Evolutionary conservation across 23 tunicate species (phyloP).

Genomic region (Botrylloides violaceus): DNA sequence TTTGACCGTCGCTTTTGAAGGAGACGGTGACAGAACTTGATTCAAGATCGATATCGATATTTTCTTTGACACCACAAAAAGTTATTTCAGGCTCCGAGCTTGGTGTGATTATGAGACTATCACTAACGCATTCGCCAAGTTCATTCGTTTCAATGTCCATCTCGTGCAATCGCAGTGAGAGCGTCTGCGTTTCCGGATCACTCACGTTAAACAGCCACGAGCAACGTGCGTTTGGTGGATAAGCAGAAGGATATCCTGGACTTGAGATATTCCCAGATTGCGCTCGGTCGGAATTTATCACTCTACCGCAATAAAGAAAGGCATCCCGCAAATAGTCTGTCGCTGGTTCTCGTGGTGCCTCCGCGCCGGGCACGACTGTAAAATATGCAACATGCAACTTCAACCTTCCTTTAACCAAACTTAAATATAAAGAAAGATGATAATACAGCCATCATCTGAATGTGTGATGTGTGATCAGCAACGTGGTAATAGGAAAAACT

Average conservation of each 20-base stretch:
- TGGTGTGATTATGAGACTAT: not conserved
- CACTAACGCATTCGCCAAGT: not conserved
- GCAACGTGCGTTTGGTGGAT: constrained; percentile 1
- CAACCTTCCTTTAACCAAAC: not conserved
- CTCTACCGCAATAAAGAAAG: not conserved
- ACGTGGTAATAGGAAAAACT: too few species aligned
- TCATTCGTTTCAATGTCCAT: constrained; percentile 22
- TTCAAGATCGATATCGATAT: not conserved
- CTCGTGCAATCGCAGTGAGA: not conserved
- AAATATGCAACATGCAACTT: too few species aligned
- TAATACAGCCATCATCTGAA: not conserved
- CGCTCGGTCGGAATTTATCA: not conserved
- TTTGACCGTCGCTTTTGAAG: not conserved
- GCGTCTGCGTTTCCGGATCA: not conserved
- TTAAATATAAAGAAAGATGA: not conserved
- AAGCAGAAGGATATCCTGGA: constrained; percentile 7
- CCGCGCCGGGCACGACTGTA: constrained; percentile 3
- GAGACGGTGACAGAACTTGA: not conserved
- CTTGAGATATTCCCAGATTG: not conserved
- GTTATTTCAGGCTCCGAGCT: not conserved
- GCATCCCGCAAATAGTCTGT: not conserved
- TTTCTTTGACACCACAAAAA: not conserved
- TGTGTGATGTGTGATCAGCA: too few species aligned
- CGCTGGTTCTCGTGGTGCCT: not conserved
- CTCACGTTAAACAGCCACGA: not conserved